Evolutionary conservation across 53 echinoderm and acorn worm genomes (phyloP).

Genomic region (Stichopus horrens): DNA sequence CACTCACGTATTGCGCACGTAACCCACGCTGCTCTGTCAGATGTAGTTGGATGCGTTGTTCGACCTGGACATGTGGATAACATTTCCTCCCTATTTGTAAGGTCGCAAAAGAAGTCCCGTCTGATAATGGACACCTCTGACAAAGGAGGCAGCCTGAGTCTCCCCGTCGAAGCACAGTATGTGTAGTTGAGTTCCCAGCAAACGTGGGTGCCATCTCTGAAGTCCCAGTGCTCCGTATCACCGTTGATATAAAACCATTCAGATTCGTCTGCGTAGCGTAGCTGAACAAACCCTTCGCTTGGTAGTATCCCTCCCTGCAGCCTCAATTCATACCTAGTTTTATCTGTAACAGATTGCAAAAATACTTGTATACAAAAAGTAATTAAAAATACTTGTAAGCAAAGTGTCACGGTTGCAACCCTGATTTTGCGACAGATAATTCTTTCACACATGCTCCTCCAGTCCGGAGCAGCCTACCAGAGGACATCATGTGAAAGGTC

Average conservation of each 20-base stretch:
- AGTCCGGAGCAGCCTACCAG: no score
- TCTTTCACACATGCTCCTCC: no score
- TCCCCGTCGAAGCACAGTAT: constrained; percentile 3
- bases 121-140: no score
- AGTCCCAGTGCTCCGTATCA: constrained; percentile 1
- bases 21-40: background rate
- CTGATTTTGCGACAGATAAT: no score
- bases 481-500: no score
- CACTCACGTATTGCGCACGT: constrained; percentile 30
- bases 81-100: no score
- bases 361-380: no score
- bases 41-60: background rate
- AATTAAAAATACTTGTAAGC: no score
- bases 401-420: no score
- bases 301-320: background rate
- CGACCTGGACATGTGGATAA: background rate
- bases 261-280: background rate
- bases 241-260: background rate
- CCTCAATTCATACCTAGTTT: background rate
- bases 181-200: constrained; percentile 6
- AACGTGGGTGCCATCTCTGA: constrained; percentile 10
- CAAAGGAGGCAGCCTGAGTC: background rate
- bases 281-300: constrained; percentile 17
- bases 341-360: background rate
- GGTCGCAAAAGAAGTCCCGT: background rate